These are phyloP conservation scores for Alethe diademata DNA, from an alignment of 2,113 vertebrate species.

Conservation along the genomic window DNA sequence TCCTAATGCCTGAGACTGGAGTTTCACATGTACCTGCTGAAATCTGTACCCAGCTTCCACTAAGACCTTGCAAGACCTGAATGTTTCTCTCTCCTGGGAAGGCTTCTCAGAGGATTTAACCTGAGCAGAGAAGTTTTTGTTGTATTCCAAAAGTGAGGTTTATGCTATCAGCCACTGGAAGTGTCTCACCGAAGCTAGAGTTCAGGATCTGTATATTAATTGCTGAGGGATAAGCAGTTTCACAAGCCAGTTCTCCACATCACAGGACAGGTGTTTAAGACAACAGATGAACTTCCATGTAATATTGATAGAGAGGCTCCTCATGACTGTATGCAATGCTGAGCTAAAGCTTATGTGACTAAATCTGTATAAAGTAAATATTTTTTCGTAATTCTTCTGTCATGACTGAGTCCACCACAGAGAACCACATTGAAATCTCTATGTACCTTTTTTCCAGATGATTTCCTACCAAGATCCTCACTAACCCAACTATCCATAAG, in stretches of 20 bases:
- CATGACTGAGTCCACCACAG: background rate
- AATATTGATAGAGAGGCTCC: background rate
- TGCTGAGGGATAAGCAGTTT: background rate
- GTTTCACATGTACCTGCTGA: background rate
- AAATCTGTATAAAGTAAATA: background rate
- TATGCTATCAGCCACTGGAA: background rate
- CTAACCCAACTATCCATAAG: background rate
- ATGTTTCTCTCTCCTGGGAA: background rate
- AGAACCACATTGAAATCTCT: fast-evolving
- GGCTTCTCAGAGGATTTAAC: background rate
- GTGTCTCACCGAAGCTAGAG: background rate
- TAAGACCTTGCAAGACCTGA: background rate
- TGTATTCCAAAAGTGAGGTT: background rate
- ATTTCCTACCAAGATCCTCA: background rate
- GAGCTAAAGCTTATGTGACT: background rate
- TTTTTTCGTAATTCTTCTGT: background rate
- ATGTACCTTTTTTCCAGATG: background rate
- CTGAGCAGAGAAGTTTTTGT: background rate
- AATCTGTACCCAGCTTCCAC: background rate
- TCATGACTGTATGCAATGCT: fast-evolving
- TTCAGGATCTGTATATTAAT: background rate
- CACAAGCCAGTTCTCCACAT: background rate
- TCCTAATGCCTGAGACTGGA: background rate
- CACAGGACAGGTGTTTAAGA: background rate
- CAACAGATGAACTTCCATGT: background rate